Base-by-base conservation (phyloP, 2,113 vertebrate species). In the Xyliphius kryptos region DNA sequence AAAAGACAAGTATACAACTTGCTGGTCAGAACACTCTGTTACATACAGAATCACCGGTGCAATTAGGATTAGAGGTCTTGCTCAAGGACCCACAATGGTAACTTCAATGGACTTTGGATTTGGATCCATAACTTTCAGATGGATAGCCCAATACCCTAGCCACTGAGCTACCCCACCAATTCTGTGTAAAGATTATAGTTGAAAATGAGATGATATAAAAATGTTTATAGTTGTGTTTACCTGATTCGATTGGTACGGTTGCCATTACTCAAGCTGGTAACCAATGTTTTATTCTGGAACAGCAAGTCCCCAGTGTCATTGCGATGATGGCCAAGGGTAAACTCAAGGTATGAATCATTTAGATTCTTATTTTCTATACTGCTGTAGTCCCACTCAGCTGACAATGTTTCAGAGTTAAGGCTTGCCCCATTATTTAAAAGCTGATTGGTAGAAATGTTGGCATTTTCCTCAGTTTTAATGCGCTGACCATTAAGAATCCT, bases 241-340 rank as follows among this genome's bases (percentile, higher is more conserved):
- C 95, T 97, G 75, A 87, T 89, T 80, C 93, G 95, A 84, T 95
- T 94, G 5, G 87, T 88, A 56, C 91, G 87, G 74, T 88, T 83
- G 36, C 86, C 79, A 0, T 75, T 81, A 19, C 80, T 72, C 32
- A 80, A 74, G 0, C 75, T 74, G 5, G 80, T 56, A 62, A 83
- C 82, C 66, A 89, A 9, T 0, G 91, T 95, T 61, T 78, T 68
- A 1, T 94, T 97, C 41, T 87, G 80, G 63, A 88, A 85, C 0
- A 74, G 70, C 0, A 74, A 61, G 74, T 95, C 93, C 0, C 86
- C 86, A 0, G 92, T 95, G 0, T 80, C 47, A 19, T 95, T 97
- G 68, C 74, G 60, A 13, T 73, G 79, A 46, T 81, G 85, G 54
- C 87, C 80, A 0, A 88, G 79, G 66, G 85, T 87, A 66, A 95